These are phyloP conservation scores for Pyralis farinalis DNA, from an alignment of 2,888 invertebrate genomes.

Conservation along the genomic window DNA sequence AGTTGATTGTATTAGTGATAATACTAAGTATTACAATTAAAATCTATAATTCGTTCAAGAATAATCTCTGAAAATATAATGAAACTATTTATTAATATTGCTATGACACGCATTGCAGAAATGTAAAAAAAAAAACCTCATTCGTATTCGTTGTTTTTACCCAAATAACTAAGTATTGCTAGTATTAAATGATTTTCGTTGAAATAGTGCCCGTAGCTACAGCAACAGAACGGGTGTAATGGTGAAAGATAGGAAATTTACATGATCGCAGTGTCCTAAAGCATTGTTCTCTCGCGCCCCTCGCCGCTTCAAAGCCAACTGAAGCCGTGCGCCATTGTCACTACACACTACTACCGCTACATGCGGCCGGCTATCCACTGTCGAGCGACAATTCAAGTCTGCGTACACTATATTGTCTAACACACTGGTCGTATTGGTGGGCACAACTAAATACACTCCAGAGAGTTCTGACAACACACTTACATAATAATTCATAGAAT, in stretches of 20 bases:
- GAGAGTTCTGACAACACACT: not conserved
- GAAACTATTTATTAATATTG: too few relatives aligned
- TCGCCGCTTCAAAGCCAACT: slow-evolving; percentile 65
- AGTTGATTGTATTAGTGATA: too few relatives aligned
- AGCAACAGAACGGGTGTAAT: not conserved
- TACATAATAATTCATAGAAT: slow-evolving; percentile 3
- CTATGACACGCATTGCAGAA: too few relatives aligned
- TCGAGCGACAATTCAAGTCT: slow-evolving; percentile 77
- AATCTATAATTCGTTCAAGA: too few relatives aligned
- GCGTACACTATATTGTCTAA: slow-evolving; percentile 18
- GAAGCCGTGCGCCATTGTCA: slow-evolving; percentile 74
- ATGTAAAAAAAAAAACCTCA: too few relatives aligned
- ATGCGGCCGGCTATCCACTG: slow-evolving; percentile 44
- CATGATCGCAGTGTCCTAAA: not conserved
- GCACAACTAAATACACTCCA: slow-evolving; percentile 7
- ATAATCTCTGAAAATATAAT: too few relatives aligned
- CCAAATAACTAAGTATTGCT: too few relatives aligned
- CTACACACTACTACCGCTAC: slow-evolving; percentile 60
- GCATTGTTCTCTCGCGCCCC: slow-evolving; percentile 49
- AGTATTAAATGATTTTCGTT: too few relatives aligned
- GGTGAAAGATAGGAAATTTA: not conserved
- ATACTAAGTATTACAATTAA: too few relatives aligned
- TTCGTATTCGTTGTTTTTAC: too few relatives aligned
- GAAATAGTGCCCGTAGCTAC: not conserved
- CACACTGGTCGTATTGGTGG: slow-evolving; percentile 13